Percentiles rank a stretch among this genome's conserved stretches.
Evolutionary conservation across 1,140 invertebrate genomes (phyloP).

Genomic region (Scaptodrosophila lebanonensis): DNA sequence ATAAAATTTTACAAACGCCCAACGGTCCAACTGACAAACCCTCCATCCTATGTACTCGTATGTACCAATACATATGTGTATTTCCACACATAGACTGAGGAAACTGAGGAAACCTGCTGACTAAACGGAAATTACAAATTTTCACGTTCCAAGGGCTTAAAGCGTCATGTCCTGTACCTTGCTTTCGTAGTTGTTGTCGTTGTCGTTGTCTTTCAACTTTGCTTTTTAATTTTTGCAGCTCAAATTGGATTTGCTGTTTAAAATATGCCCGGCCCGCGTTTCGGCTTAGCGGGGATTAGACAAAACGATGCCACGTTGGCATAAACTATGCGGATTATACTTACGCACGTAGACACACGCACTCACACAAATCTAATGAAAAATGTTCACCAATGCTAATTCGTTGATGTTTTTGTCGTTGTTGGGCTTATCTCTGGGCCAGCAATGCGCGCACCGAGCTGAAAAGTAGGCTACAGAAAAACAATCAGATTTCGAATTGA

Average conservation of each 20-base stretch:
- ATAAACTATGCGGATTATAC: background rate
- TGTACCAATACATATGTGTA: background rate
- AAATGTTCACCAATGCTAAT: background rate
- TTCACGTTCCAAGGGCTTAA: no score
- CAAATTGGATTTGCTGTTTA: slow-evolving; percentile 61
- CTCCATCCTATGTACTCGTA: background rate
- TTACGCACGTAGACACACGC: no score
- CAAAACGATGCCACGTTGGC: slow-evolving; percentile 26
- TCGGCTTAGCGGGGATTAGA: slow-evolving; percentile 66
- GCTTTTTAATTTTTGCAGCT: slow-evolving; percentile 58
- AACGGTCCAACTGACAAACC: no score
- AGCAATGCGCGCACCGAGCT: slow-evolving; percentile 18
- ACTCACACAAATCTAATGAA: slow-evolving; percentile 46
- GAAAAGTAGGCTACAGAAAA: slow-evolving; percentile 62
- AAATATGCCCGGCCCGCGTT: slow-evolving; percentile 31
- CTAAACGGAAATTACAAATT: slow-evolving; percentile 61
- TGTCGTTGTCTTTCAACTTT: slow-evolving; percentile 13
- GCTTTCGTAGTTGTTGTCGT: slow-evolving; percentile 23
- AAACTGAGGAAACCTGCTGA: no score
- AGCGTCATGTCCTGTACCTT: no score
- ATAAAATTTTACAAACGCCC: background rate
- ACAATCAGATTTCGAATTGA: slow-evolving; percentile 32
- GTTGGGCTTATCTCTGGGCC: slow-evolving; percentile 19
- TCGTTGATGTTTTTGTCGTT: slow-evolving; percentile 3
- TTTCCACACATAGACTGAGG: no score